A percentile compares a stretch with the other conserved stretches of the same genome.
These are phyloP conservation scores for Neopipo cinnamomea DNA, from an alignment of 2,113 vertebrate species.

Conservation along the genomic window DNA sequence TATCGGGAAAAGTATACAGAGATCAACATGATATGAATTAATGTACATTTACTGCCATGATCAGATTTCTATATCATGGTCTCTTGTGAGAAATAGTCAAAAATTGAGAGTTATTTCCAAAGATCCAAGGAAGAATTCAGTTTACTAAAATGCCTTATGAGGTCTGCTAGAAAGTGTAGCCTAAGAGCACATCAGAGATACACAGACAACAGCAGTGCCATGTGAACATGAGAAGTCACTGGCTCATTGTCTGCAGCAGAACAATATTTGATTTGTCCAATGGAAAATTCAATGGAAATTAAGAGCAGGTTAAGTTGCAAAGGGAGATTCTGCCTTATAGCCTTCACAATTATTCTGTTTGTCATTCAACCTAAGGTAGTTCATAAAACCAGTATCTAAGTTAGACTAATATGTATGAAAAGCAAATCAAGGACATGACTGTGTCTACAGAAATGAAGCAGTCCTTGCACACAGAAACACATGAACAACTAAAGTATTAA, in stretches of 20 bases:
- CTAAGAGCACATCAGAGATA: not conserved
- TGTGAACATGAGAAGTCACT: not conserved
- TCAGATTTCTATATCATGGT: not conserved
- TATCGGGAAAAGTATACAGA: not conserved
- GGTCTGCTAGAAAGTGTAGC: not conserved
- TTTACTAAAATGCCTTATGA: not conserved
- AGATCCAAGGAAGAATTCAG: not conserved
- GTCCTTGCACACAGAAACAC: conserved; percentile 49
- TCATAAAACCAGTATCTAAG: conserved; percentile 2
- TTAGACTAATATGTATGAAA: conserved; percentile 14
- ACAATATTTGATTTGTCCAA: not conserved
- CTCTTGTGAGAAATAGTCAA: not conserved
- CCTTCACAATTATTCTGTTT: not conserved
- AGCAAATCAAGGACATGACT: conserved; percentile 57
- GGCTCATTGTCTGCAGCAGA: not conserved
- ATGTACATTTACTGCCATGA: not conserved
- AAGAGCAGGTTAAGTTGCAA: not conserved
- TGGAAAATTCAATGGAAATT: not conserved
- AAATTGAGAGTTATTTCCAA: not conserved
- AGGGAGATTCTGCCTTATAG: not conserved
- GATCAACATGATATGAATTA: not conserved
- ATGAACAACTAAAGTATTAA: conserved; percentile 49
- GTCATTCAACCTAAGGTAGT: not conserved
- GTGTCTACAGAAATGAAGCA: not conserved
- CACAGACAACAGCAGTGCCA: not conserved